Percentiles rank a stretch among this genome's conserved stretches.
phyloP scores from a whole-genome alignment of 2,113 vertebrate genomes.

The Gyps fulvus region DNA sequence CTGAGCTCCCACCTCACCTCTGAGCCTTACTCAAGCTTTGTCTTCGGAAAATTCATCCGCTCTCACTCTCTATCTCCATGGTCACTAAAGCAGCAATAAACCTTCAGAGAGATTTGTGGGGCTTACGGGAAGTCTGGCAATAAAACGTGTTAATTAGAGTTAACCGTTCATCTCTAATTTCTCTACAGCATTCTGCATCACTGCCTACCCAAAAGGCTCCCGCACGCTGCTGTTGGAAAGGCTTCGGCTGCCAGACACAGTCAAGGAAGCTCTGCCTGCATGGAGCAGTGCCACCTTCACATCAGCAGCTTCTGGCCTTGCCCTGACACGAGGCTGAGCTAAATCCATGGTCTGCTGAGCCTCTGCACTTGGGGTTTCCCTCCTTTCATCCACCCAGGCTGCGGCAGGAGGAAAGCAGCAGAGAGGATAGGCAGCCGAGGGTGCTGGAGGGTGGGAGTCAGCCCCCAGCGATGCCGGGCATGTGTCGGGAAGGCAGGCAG shows the following conservation, averaged over 20 bases:
- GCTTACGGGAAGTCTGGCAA: neutral
- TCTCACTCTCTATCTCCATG: neutral
- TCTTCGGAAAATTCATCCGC: neutral
- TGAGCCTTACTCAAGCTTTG: neutral
- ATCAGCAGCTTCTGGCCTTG: neutral
- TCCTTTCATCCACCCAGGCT: neutral
- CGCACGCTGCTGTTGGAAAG: neutral
- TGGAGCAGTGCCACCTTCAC: neutral
- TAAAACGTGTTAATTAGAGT: neutral
- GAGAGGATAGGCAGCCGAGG: neutral
- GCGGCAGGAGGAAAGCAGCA: neutral
- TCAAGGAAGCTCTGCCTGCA: neutral
- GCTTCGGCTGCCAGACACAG: neutral
- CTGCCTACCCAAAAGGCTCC: neutral
- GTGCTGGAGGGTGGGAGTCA: neutral
- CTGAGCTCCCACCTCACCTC: neutral
- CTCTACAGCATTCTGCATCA: neutral
- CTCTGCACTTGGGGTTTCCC: neutral
- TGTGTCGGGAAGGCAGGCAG: neutral
- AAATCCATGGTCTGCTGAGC: neutral
- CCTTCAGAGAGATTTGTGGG: neutral
- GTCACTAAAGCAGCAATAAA: slow-evolving; percentile 3
- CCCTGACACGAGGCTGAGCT: neutral
- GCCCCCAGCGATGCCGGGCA: neutral
- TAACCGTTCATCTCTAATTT: slow-evolving; percentile 5